phyloP scores from a whole-genome alignment of 2,888 invertebrate genomes.

The Argyresthia albistria region DNA sequence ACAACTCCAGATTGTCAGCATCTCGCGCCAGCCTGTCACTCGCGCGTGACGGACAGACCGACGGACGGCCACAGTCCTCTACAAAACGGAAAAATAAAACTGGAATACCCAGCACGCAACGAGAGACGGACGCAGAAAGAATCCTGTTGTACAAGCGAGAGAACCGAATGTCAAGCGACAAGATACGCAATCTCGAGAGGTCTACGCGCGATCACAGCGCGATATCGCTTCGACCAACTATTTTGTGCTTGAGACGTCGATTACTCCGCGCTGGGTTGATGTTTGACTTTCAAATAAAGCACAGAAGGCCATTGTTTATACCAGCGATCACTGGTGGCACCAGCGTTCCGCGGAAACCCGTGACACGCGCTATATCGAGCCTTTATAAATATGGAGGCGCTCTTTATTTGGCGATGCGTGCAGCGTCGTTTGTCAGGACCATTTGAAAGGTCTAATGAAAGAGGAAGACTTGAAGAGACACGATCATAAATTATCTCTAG shows the following conservation, averaged over 20 bases:
- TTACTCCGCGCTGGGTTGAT: constrained; percentile 34
- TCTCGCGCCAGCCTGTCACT: constrained; percentile 38
- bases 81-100: constrained; percentile 32
- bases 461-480: constrained; percentile 11
- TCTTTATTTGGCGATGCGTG: constrained; percentile 42
- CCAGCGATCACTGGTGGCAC: constrained; percentile 10
- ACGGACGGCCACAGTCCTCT: constrained; percentile 27
- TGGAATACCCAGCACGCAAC: constrained; percentile 28
- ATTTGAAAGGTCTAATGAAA: constrained; percentile 27
- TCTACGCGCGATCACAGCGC: constrained; percentile 31
- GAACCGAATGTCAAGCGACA: constrained; percentile 24
- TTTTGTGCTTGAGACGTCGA: constrained; percentile 52
- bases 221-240: constrained; percentile 35
- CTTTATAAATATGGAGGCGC: constrained; percentile 47
- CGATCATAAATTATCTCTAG: constrained; percentile 1
- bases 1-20: constrained; percentile 34
- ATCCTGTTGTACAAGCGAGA: constrained; percentile 20
- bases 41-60: constrained; percentile 37
- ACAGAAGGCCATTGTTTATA: constrained; percentile 38
- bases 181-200: constrained; percentile 24
- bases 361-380: constrained; percentile 36
- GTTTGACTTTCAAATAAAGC: constrained; percentile 53
- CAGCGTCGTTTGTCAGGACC: constrained; percentile 34
- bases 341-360: constrained; percentile 26
- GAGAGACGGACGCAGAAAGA: constrained; percentile 20